Evolutionary conservation across 2,113 vertebrate species (phyloP).

Genomic region (Toxostoma redivivum): DNA sequence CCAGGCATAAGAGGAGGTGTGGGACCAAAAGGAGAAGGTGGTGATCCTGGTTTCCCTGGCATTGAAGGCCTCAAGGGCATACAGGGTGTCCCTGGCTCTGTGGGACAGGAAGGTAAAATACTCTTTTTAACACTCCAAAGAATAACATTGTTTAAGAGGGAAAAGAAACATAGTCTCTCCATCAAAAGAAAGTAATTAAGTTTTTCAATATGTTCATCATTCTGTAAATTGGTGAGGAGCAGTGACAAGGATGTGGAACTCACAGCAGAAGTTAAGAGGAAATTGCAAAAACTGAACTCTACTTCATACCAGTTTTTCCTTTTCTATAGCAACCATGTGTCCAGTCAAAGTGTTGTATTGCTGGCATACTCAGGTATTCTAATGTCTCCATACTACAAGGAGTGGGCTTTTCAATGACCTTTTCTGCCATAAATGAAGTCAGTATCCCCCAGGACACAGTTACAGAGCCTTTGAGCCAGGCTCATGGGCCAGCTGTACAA

Average conservation of each 20-base stretch:
- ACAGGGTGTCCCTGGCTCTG: slow-evolving; percentile 73
- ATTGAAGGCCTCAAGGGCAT: slow-evolving; percentile 79
- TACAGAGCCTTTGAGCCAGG: not conserved
- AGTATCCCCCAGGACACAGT: not conserved
- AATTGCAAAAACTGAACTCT: not conserved
- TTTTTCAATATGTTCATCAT: not conserved
- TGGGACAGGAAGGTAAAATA: slow-evolving; percentile 76
- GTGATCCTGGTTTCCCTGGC: slow-evolving; percentile 81
- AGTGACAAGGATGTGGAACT: not conserved
- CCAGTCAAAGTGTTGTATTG: not conserved
- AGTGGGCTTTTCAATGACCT: not conserved
- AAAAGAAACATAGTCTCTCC: not conserved
- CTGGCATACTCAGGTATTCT: not conserved
- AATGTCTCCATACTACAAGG: not conserved
- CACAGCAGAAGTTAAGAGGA: not conserved
- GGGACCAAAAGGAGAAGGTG: slow-evolving; percentile 72
- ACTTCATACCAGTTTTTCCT: not conserved
- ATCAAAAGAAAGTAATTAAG: not conserved
- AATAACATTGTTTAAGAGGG: not conserved
- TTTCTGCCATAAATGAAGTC: not conserved
- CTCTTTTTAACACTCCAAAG: not conserved
- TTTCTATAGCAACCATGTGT: not conserved
- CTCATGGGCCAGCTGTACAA: not conserved
- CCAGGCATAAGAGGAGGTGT: slow-evolving; percentile 64
- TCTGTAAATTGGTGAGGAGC: not conserved